Evolutionary conservation across 2,888 invertebrate species (phyloP).

Genomic region (Protodeltote pygarga): DNA sequence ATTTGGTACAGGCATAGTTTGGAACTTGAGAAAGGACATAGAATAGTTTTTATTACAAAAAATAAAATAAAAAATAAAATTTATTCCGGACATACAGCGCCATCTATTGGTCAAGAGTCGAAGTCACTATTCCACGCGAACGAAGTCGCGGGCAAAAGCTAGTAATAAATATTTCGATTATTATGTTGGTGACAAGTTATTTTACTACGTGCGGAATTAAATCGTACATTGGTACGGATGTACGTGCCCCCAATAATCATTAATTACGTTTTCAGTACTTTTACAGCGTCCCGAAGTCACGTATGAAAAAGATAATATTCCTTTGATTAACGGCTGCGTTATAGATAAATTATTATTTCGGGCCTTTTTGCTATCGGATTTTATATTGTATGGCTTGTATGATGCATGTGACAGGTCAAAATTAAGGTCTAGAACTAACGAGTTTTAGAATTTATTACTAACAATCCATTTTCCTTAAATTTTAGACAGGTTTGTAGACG

Average conservation of each 20-base stretch:
- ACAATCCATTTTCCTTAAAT: no score
- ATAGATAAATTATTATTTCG: slow-evolving; percentile 38
- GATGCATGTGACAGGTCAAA: slow-evolving; percentile 1
- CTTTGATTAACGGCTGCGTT: slow-evolving; percentile 55
- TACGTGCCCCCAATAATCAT: slow-evolving; percentile 62
- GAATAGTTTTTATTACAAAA: no score
- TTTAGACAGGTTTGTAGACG: no score
- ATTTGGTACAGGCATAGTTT: no score
- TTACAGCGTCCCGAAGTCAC: slow-evolving; percentile 52
- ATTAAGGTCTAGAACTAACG: no score
- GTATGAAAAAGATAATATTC: slow-evolving; percentile 58
- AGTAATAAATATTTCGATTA: slow-evolving; percentile 3
- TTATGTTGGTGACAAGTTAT: slow-evolving; percentile 24
- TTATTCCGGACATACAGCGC: no score
- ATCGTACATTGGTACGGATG: slow-evolving; percentile 30
- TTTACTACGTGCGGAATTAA: slow-evolving; percentile 38
- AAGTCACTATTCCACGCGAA: no score
- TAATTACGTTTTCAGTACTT: slow-evolving; percentile 61
- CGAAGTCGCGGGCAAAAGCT: no score
- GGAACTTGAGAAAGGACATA: no score
- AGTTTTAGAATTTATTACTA: no score
- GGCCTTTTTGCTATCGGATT: slow-evolving; percentile 5
- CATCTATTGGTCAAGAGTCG: no score
- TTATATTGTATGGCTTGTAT: slow-evolving; percentile 7
- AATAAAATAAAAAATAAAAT: no score